phyloP scores from a whole-genome alignment of 2,888 invertebrate species.

The Sphaerophoria rueppellii region DNA sequence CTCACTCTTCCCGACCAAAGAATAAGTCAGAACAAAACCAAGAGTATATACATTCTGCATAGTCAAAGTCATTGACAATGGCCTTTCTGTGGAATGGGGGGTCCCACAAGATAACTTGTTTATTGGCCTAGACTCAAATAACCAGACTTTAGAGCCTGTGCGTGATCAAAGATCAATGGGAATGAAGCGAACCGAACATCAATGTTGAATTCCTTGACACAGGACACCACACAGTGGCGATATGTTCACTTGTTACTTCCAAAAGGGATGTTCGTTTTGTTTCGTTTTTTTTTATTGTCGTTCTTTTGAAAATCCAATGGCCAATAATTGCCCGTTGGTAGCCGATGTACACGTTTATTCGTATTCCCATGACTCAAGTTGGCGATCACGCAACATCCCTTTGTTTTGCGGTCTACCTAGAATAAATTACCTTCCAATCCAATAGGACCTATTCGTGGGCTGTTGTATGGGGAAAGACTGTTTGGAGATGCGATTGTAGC shows the following conservation, averaged over 20 bases:
- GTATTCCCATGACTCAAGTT: conserved; percentile 28
- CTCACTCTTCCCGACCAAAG: too few species aligned
- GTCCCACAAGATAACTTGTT: conserved; percentile 69
- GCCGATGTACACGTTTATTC: background rate
- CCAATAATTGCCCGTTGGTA: conserved; percentile 63
- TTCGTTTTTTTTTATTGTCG: background rate
- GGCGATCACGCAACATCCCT: conserved; percentile 72
- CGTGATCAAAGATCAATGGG: conserved; percentile 63
- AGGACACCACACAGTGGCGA: conserved; percentile 42
- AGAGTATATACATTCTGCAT: background rate
- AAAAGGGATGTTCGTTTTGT: conserved; percentile 52
- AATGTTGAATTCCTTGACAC: conserved; percentile 66
- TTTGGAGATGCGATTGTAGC: conserved; percentile 13
- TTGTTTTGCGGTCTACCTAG: conserved; percentile 60
- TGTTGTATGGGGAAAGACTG: too few species aligned
- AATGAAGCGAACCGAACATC: conserved; percentile 60
- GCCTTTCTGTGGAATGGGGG: conserved; percentile 54
- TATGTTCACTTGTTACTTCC: conserved; percentile 29
- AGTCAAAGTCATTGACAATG: conserved; percentile 37
- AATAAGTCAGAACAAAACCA: too few species aligned
- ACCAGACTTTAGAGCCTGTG: background rate
- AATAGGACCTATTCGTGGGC: too few species aligned
- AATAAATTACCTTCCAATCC: conserved; percentile 59
- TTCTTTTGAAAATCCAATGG: conserved; percentile 13
- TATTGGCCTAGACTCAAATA: conserved; percentile 65